phyloP scores from a whole-genome alignment of 2,888 invertebrate genomes.

The Candidula unifasciata region DNA sequence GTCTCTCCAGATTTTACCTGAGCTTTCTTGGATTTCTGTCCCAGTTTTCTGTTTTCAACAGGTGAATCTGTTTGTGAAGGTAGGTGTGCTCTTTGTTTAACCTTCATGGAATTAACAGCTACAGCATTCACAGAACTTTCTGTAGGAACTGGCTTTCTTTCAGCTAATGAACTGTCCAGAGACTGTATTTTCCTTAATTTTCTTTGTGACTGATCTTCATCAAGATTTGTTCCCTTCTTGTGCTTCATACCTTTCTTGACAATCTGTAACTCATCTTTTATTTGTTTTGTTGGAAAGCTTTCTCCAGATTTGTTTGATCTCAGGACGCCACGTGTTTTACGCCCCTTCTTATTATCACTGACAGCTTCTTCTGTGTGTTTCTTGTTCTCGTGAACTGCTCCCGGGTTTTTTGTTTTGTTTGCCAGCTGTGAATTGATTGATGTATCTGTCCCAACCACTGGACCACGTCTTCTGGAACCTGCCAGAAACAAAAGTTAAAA shows the following conservation, averaged over 20 bases:
- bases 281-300: neutral
- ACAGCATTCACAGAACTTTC: neutral
- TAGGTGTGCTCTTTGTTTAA: neutral
- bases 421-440: neutral
- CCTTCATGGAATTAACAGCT: neutral
- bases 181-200: neutral
- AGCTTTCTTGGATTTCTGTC: no score
- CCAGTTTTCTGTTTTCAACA: no score
- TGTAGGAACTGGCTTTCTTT: no score
- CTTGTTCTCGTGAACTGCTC: neutral
- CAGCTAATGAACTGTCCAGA: neutral
- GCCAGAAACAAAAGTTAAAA: no score
- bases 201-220: neutral
- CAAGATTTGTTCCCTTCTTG: neutral
- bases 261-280: neutral
- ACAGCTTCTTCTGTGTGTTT: neutral
- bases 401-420: neutral
- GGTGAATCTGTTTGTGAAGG: neutral
- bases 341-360: neutral
- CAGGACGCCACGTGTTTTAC: neutral
- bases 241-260: neutral
- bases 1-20: no score
- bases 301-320: neutral
- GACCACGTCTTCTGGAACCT: no score
- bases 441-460: neutral